phyloP scores from a whole-genome alignment of 2,113 vertebrate species.

The Ptilonorhynchus violaceus region DNA sequence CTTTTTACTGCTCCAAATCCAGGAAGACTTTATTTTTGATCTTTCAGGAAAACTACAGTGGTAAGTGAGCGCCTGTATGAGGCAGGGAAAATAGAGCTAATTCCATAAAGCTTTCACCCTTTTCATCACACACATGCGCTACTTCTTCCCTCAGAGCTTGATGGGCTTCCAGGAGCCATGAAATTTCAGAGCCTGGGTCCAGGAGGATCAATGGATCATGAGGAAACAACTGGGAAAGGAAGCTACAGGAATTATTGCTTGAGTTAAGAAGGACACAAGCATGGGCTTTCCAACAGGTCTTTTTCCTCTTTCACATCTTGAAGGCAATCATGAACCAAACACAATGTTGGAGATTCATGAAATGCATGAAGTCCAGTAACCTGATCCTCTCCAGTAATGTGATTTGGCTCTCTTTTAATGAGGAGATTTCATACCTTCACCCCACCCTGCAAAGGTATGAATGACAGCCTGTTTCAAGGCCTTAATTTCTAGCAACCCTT shows the following conservation, averaged over 20 bases:
- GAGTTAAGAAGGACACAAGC: neutral
- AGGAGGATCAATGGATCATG: neutral
- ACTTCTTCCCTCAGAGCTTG: neutral
- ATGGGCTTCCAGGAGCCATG: neutral
- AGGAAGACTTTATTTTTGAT: neutral
- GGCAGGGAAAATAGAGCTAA: neutral
- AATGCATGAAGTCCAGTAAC: neutral
- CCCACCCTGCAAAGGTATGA: neutral
- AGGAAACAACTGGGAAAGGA: neutral
- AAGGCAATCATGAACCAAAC: neutral
- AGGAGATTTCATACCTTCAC: neutral
- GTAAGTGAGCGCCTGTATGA: rapidly evolving
- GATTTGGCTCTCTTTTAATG: neutral
- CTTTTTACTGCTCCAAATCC: neutral
- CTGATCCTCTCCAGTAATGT: neutral
- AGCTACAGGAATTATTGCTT: neutral
- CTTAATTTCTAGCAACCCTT: neutral
- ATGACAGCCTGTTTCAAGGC: neutral
- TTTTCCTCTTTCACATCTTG: neutral
- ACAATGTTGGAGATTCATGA: neutral
- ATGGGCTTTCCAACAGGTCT: neutral
- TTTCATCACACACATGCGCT: neutral
- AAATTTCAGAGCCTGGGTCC: neutral
- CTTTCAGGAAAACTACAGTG: neutral
- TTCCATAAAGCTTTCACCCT: neutral